Base-by-base conservation (phyloP, 2,888 invertebrate genomes). In the Chrysolina oricalcia region DNA sequence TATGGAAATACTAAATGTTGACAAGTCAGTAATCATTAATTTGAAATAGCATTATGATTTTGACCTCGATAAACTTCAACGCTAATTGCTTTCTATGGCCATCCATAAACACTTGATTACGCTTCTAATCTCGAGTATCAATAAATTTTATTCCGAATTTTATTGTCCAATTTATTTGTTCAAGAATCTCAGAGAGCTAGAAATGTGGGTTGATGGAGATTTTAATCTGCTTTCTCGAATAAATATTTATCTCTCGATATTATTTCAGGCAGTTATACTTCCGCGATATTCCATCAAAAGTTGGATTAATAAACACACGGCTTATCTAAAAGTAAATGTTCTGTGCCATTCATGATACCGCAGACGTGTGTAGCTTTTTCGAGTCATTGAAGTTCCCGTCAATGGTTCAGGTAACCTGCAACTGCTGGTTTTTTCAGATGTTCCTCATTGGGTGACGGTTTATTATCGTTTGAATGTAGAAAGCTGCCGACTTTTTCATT, bases 211-310 rank as follows among this genome's bases (percentile, higher is more conserved):
- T 70, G 62, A 64, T 70, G 70, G 70, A 63, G 43, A 43, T 63
- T 63, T 46, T 43, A 63, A 48, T 70, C 63, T 68, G 48, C 41
- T 48, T 48, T 27, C 48, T 41, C 8, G 27, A 46, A 43, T 70
- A 70, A 70, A 70, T 70, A 70, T 70, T 70, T 70, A 70, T 63
- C 62, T 70, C 21, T 41, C 64, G 27, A 48, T 63, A 70, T 63
- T 70, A 62, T 70, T 63, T 23, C 64, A 70, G 48, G 46, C 63
- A 62, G 53, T 66, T 40, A n/a, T 64, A 43, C 62, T 53, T 13
- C 40, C 50, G 68, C 50, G 21, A 68, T 67, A 50, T 17, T 35
- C 50, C 48, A 27, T 21, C 17, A 6, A 53, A 19, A 68, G 48
- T 68, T 68, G 27, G n/a, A 19, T 56, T 68, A 68, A 68, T 68